These are phyloP conservation scores for Apeira syringaria DNA, from an alignment of 2,888 invertebrate genomes.

Conservation along the genomic window DNA sequence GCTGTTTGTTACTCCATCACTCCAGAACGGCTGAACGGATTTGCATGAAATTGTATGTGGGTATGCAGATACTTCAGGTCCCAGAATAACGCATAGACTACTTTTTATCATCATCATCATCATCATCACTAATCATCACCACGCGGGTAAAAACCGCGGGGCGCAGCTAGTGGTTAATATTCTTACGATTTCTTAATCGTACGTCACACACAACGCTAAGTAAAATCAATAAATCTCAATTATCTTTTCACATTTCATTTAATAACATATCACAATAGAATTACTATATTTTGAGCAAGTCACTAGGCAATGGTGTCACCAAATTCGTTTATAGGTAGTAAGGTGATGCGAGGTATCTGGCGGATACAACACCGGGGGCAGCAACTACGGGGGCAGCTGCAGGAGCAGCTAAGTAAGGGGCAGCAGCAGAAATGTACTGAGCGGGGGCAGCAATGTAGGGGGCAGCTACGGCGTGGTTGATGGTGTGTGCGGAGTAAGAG, in stretches of 20 bases:
- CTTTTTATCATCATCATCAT: too few relatives aligned
- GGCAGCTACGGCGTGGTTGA: conserved; percentile 89
- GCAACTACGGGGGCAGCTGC: conserved; percentile 48
- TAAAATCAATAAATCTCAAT: too few relatives aligned
- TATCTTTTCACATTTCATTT: conserved; percentile 20
- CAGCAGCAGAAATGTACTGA: conserved; percentile 32
- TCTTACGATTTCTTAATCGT: too few relatives aligned
- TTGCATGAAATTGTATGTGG: too few relatives aligned
- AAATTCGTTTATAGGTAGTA: conserved; percentile 70
- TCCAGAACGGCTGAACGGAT: too few relatives aligned
- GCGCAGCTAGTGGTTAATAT: too few relatives aligned
- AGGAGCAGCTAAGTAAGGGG: conserved; percentile 72
- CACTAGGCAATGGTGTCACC: conserved; percentile 74
- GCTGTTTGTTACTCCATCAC: too few relatives aligned
- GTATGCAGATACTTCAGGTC: too few relatives aligned
- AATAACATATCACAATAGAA: conserved; percentile 27
- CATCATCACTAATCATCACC: too few relatives aligned
- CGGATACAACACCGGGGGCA: conserved; percentile 34
- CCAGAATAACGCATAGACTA: too few relatives aligned
- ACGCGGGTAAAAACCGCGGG: too few relatives aligned
- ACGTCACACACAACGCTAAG: too few relatives aligned
- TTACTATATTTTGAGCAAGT: conserved; percentile 64
- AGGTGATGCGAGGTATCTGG: conserved; percentile 61
- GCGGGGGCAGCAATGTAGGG: conserved; percentile 48
- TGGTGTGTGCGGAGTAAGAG: conserved; percentile 89